These are phyloP conservation scores for Turritopsis dohrnii DNA, from an alignment of 30 jellyfish, hydroid and myxozoan genomes.

Conservation along the genomic window DNA sequence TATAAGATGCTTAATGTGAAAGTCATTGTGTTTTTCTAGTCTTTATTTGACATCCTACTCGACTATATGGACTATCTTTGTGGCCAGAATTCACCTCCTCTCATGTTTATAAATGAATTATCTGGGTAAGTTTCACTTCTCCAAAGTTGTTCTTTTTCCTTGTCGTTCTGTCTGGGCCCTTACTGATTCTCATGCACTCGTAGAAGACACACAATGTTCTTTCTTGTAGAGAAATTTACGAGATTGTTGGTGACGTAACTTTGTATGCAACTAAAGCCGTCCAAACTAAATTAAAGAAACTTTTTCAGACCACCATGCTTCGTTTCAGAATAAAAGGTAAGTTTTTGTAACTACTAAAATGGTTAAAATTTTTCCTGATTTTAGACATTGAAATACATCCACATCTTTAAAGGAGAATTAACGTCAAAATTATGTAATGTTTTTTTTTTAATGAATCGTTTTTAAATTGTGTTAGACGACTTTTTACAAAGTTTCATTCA, in stretches of 20 bases:
- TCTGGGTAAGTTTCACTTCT: conserved; percentile 48
- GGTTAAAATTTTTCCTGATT: not conserved
- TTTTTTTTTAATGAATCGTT: too few relatives aligned
- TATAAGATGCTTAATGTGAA: too few relatives aligned
- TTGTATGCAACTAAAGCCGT: conserved; percentile 38
- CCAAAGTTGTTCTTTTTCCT: not conserved
- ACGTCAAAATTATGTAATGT: too few relatives aligned
- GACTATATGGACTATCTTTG: conserved; percentile 59
- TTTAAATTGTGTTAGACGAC: not conserved
- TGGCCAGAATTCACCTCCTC: conserved; percentile 34
- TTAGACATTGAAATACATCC: not conserved
- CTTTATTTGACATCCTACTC: conserved; percentile 44
- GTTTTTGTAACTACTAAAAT: not conserved
- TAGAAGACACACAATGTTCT: not conserved
- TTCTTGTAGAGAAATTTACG: not conserved
- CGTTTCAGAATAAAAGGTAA: conserved; percentile 41
- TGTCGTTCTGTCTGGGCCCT: not conserved
- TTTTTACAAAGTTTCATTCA: too few relatives aligned
- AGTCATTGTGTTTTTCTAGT: too few relatives aligned
- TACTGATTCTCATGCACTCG: not conserved
- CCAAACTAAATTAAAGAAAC: conserved; percentile 36
- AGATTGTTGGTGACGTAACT: conserved; percentile 43
- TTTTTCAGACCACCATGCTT: conserved; percentile 37
- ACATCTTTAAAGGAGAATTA: too few relatives aligned
- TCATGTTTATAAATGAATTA: conserved; percentile 44